Percentiles rank a stretch among this genome's conserved stretches.
Conservation (phyloP, 2,888 invertebrate genomes). For the Entomobrya proxima region DNA sequence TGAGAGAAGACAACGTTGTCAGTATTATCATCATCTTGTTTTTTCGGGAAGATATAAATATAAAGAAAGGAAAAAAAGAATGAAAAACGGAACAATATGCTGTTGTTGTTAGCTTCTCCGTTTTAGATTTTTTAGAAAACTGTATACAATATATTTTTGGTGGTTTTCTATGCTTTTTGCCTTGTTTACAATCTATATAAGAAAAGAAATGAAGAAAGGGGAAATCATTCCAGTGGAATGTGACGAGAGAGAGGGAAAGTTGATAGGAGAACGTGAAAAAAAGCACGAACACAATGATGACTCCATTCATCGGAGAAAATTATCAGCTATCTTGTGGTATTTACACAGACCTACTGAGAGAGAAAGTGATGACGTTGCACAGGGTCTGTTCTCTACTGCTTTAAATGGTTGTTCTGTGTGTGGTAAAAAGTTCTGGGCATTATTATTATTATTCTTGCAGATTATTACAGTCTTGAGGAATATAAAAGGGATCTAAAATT, state of each 20-base stretch:
- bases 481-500: no score
- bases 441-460: no score
- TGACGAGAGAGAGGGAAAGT: not conserved
- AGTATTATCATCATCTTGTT: no score
- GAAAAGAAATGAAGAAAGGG: not conserved
- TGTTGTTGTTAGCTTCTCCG: not conserved
- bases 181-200: not conserved
- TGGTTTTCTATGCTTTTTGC: no score
- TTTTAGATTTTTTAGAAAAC: no score
- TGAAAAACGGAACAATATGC: constrained; percentile 16
- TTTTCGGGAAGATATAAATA: constrained; percentile 7
- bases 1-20: not conserved
- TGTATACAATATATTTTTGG: no score
- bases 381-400: no score
- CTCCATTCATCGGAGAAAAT: not conserved
- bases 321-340: not conserved
- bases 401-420: no score
- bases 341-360: not conserved
- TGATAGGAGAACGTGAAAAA: not conserved
- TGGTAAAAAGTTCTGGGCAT: no score
- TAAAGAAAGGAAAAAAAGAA: not conserved
- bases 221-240: not conserved
- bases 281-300: not conserved
- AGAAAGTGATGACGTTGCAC: not conserved
- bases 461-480: no score